These are phyloP conservation scores for Temnothorax nylanderi DNA, from an alignment of 1,140 invertebrate genomes.

Conservation along the genomic window DNA sequence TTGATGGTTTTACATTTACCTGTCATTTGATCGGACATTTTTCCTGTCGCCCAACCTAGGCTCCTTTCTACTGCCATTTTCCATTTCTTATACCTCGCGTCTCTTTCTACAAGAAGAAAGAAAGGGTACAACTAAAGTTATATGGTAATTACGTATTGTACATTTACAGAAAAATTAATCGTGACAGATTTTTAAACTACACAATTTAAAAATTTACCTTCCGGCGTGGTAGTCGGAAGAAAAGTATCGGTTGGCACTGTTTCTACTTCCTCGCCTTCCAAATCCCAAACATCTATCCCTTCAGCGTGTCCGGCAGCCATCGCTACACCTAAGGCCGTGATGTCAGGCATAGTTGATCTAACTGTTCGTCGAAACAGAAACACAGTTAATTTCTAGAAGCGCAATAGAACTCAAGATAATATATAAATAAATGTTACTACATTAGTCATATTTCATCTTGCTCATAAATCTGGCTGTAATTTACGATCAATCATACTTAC, in stretches of 20 bases:
- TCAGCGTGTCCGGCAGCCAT: conserved; percentile 95
- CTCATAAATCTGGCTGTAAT: background rate
- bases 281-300: conserved; percentile 89
- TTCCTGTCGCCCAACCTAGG: conserved; percentile 92
- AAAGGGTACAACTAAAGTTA: background rate
- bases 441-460: background rate
- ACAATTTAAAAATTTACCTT: conserved; percentile 85
- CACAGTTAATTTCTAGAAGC: background rate
- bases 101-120: conserved; percentile 88
- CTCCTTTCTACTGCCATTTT: conserved; percentile 96
- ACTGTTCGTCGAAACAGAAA: conserved; percentile 83
- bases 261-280: conserved; percentile 86
- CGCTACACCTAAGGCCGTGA: conserved; percentile 95
- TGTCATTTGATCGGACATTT: conserved; percentile 91
- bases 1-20: conserved; percentile 84
- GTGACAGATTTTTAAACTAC: background rate
- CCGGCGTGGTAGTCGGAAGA: conserved; percentile 91
- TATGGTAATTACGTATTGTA: background rate
- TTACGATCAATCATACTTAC: conserved; percentile 85
- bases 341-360: conserved; percentile 94
- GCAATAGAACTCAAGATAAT: background rate
- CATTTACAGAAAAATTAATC: conserved; percentile 14
- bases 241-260: conserved; percentile 91
- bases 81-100: conserved; percentile 94
- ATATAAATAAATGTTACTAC: background rate